Evolutionary conservation across 1,140 invertebrate genomes (phyloP).

Genomic region (Dendrolimus kikuchii): DNA sequence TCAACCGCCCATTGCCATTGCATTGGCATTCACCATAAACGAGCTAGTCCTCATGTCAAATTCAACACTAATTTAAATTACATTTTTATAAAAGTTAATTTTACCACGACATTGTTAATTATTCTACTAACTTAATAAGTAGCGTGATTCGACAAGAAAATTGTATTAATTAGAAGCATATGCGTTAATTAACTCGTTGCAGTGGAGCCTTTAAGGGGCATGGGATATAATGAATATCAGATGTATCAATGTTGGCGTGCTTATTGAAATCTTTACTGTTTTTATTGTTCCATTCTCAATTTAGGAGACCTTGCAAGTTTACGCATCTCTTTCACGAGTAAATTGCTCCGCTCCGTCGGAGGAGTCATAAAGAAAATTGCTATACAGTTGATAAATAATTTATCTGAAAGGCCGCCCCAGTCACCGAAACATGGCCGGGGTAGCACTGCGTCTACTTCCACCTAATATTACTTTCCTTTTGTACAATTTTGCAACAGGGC

Average conservation of each 20-base stretch:
- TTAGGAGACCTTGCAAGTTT: slow-evolving; percentile 64
- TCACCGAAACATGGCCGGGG: slow-evolving; percentile 60
- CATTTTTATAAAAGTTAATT: too few species aligned
- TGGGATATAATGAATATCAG: too few species aligned
- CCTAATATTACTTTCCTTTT: slow-evolving; percentile 71
- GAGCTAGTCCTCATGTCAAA: slow-evolving; percentile 10
- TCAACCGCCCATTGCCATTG: slow-evolving; percentile 1
- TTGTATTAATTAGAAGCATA: slow-evolving; percentile 44
- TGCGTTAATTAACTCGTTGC: slow-evolving; percentile 20
- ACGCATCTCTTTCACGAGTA: slow-evolving; percentile 67
- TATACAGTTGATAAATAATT: slow-evolving; percentile 73
- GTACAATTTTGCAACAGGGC: slow-evolving; percentile 68
- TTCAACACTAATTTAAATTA: slow-evolving; percentile 5
- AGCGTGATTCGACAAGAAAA: slow-evolving; percentile 33
- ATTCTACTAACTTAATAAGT: slow-evolving; percentile 11
- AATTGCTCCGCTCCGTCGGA: slow-evolving; percentile 68
- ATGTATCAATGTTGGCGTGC: neutral
- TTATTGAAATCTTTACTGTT: slow-evolving; percentile 47
- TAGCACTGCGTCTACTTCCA: slow-evolving; percentile 59
- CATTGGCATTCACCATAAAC: slow-evolving; percentile 2
- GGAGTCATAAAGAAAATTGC: slow-evolving; percentile 72
- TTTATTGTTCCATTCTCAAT: slow-evolving; percentile 55
- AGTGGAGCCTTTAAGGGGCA: too few species aligned
- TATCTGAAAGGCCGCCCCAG: slow-evolving; percentile 68
- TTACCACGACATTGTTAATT: too few species aligned